Evolutionary conservation across 2,113 vertebrate genomes (phyloP).

Genomic region (Microtus richardsoni): DNA sequence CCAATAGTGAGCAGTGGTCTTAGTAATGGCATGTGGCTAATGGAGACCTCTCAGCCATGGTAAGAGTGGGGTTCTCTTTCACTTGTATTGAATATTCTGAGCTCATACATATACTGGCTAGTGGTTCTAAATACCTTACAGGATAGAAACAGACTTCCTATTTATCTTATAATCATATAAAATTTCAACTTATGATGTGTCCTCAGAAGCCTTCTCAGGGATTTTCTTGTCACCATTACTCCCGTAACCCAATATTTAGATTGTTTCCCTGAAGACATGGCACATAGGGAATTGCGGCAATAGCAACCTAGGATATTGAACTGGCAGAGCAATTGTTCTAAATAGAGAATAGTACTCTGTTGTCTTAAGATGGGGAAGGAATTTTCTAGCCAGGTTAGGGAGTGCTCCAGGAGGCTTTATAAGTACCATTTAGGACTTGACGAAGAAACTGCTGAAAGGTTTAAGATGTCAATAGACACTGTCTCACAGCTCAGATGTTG

Average conservation of each 20-base stretch:
- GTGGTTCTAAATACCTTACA: conserved; percentile 14
- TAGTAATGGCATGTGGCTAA: background rate
- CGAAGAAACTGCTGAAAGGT: background rate
- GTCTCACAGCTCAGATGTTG: background rate
- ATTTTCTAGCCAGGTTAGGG: background rate
- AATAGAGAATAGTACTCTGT: background rate
- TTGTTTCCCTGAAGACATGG: background rate
- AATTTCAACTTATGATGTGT: background rate
- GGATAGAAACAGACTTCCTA: conserved; percentile 6
- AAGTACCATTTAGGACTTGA: background rate
- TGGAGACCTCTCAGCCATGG: conserved; percentile 18
- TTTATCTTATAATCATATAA: conserved; percentile 40
- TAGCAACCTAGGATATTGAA: background rate
- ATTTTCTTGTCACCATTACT: background rate
- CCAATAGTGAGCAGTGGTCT: background rate
- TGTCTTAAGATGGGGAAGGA: background rate
- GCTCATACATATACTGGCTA: background rate
- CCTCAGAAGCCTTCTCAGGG: background rate
- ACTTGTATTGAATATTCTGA: conserved; percentile 4
- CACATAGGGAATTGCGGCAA: background rate
- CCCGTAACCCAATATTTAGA: background rate
- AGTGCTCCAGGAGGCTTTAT: background rate
- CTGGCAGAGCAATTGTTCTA: background rate
- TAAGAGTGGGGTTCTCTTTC: background rate
- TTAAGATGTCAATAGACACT: background rate